Conservation (phyloP, 1,140 invertebrate species). For the Diprion similis region DNA sequence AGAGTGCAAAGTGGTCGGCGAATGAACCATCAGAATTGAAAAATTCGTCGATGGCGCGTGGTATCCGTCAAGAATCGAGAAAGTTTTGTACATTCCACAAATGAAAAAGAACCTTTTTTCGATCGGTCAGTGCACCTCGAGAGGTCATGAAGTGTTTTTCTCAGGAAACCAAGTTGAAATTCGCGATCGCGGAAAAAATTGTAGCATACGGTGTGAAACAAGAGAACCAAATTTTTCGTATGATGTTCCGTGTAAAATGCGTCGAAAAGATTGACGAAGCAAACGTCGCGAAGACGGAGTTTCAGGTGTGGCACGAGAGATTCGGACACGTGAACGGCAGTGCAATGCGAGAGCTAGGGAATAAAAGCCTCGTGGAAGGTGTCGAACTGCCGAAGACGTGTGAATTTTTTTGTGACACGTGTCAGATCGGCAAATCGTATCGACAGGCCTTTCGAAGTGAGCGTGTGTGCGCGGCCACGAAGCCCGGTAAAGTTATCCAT, state of each 20-base stretch:
- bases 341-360: not conserved
- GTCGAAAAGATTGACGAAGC: not conserved
- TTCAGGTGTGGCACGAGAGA: not conserved
- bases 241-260: not conserved
- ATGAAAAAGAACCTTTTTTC: not conserved
- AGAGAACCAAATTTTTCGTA: not conserved
- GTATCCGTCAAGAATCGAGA: not conserved
- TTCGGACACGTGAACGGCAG: not conserved
- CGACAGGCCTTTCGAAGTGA: not conserved
- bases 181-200: not conserved
- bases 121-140: not conserved
- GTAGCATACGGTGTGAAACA: not conserved
- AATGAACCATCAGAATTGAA: not conserved
- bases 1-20: not conserved
- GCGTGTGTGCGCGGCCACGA: not conserved
- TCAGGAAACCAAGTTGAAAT: not conserved
- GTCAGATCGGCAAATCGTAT: not conserved
- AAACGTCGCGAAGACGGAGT: not conserved
- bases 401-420: not conserved
- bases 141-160: not conserved
- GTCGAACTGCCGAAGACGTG: not conserved
- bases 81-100: slow-evolving; percentile 6
- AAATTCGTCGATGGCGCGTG: not conserved
- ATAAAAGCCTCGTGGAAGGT: not conserved
- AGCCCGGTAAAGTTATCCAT: not conserved